Percentiles rank a stretch among this genome's conserved stretches.
These are phyloP conservation scores for Spisula solida DNA, from an alignment of 2,888 invertebrate species.

Conservation along the genomic window DNA sequence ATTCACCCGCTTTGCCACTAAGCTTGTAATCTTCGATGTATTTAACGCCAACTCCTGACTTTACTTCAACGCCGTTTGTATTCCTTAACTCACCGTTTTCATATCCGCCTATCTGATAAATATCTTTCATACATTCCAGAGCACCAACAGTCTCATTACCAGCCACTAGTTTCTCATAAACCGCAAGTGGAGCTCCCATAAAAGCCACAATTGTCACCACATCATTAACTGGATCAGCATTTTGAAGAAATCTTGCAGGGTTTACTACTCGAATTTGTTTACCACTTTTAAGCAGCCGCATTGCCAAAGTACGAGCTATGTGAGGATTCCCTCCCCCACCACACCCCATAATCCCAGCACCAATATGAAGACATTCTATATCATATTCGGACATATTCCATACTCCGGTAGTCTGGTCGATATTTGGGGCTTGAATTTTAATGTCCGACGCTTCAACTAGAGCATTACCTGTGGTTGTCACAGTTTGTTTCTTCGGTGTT, in stretches of 20 bases:
- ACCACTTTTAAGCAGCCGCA: slow-evolving; percentile 75
- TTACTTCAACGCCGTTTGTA: slow-evolving; percentile 68
- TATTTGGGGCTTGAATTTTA: slow-evolving; percentile 60
- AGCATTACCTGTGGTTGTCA: slow-evolving; percentile 62
- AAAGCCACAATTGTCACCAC: slow-evolving; percentile 74
- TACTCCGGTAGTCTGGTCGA: slow-evolving; percentile 77
- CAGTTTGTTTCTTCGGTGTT: slow-evolving; percentile 61
- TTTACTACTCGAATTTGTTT: slow-evolving; percentile 80
- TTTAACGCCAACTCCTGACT: slow-evolving; percentile 67
- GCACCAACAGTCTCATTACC: slow-evolving; percentile 75
- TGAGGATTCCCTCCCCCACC: slow-evolving; percentile 86
- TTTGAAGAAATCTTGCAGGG: slow-evolving; percentile 74
- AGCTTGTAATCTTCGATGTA: slow-evolving; percentile 77
- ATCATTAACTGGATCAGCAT: slow-evolving; percentile 71
- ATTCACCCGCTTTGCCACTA: background rate
- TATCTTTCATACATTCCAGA: slow-evolving; percentile 73
- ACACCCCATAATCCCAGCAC: slow-evolving; percentile 85
- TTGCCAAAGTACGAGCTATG: slow-evolving; percentile 77
- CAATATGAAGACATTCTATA: slow-evolving; percentile 84
- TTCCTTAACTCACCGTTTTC: slow-evolving; percentile 69
- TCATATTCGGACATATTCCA: slow-evolving; percentile 84
- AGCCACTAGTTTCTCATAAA: slow-evolving; percentile 79
- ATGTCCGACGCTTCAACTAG: slow-evolving; percentile 43
- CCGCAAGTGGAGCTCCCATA: slow-evolving; percentile 83
- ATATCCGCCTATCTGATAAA: slow-evolving; percentile 72